Evolutionary conservation across 2,113 vertebrate species (phyloP), one percentile per base, ranked within the genome.

Genomic region (Hymenochirus boettgeri): DNA sequence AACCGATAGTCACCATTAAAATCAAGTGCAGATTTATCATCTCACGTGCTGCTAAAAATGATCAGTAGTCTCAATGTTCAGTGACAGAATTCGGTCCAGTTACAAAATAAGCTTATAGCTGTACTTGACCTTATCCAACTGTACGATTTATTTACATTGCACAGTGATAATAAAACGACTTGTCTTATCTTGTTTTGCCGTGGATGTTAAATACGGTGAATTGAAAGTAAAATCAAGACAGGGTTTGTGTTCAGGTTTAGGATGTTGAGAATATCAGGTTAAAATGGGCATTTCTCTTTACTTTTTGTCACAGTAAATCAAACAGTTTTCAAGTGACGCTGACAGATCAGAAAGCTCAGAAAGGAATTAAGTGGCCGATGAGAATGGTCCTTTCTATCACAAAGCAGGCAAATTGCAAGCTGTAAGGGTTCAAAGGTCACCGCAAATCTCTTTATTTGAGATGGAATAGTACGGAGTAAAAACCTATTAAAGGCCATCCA

Each of bases 371-470:
- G 73, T 73, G 61, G 74, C 73, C 73, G 72, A 60, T 23, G 53
- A 79, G 69, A 82, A 75, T 76, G 74, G 62, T 62, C 60, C 76
- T 74, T 72, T 73, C 74, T 80, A 75, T 80, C 76, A 78, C 77
- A 78, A 76, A 71, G 37, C 70, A 67, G 72, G 77, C 56, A 80
- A 79, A 80, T 64, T 80, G 63, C 74, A 74, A 80, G 74, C 74
- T 69, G 73, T 76, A 76, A 77, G 75, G 77, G 79, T 69, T 48
- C 64, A 76, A 65, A 74, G 79, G 80, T 84, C 82, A 80, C 50
- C 33, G 62, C 62, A 81, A 81, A 84, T 84, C 79, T 83, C 76
- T 77, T 70, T 81, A 79, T 80, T 74, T 78, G 65, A 81, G 60
- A 73, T 74, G 56, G 65, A 55, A 26, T 33, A 62, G 51, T 12